Evolutionary conservation across 2,113 vertebrate genomes (phyloP), one percentile per base, ranked within the genome.

Genomic region (Corydoras sp.): DNA sequence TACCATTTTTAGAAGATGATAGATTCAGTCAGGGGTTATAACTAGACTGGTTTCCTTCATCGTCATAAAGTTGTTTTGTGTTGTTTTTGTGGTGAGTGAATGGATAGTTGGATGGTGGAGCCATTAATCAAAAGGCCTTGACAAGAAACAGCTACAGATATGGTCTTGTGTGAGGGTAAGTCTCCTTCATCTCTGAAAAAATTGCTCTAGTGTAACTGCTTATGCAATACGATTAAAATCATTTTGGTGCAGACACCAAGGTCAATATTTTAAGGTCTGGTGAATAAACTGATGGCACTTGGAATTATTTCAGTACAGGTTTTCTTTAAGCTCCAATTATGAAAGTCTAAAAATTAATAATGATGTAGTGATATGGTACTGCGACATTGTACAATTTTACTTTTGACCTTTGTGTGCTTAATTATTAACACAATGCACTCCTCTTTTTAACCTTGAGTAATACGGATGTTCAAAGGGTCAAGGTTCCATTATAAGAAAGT

Each of bases 161-260:
- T 60, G 59, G 29, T 58, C 58, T 62, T 62, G 50, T 68, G 18
- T 10, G 49, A 68, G 32, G 58, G 65, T 62, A 56, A 35, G 10
- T 48, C 29, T 48, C 50, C 15, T 24, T 54, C 58, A 55, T 15
- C 58, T 73, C 29, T 29, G 15, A 12, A 43, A 14, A 29, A 8
- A 48, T 54, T 29, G 58, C 58, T 58, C 11, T 24, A 65, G 9
- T 10, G 18, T 51, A 43, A 68, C 60, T 54, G 15, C 12, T 66
- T 73, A 35, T 62, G 13, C 58, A 68, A 62, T 31, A 62, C 62
- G 58, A 61, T 73, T n/a, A 35, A 73, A 73, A 73, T 73, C 14
- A 49, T 51, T 68, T 51, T 53, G 29, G 24, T 31, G 43, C 12
- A 35, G 9, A 31, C 24, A 48, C 29, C 64, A 68, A 68, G 65